Percentiles rank a stretch among this genome's conserved stretches.
Conservation (phyloP, 2,113 vertebrate genomes). For the Bubo blakistoni region DNA sequence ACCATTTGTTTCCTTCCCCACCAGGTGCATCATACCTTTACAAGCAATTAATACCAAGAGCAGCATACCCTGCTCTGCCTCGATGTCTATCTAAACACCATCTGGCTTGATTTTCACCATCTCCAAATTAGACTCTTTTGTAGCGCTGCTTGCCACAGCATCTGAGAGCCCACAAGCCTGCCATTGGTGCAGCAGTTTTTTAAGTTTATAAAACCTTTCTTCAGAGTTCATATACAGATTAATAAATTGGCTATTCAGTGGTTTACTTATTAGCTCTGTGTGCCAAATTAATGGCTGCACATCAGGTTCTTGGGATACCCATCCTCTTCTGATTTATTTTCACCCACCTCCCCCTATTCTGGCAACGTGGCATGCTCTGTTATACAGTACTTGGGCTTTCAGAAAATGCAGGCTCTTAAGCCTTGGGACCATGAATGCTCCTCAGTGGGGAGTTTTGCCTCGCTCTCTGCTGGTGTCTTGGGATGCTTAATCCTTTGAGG, state of each 20-base stretch:
- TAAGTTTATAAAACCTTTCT: not conserved
- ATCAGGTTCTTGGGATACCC: not conserved
- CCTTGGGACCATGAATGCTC: not conserved
- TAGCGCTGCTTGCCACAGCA: not conserved
- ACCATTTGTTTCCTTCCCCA: fast-evolving
- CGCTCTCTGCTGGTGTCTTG: not conserved
- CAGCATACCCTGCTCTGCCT: not conserved
- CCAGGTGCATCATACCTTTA: not conserved
- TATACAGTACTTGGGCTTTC: not conserved
- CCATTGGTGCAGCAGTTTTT: not conserved
- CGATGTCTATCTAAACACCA: not conserved
- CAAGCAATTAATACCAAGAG: not conserved
- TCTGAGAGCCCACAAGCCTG: not conserved
- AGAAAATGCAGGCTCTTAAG: not conserved
- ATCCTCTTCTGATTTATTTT: not conserved
- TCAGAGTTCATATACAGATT: not conserved
- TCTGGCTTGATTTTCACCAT: not conserved
- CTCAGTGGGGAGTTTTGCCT: not conserved
- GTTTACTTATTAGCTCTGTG: not conserved
- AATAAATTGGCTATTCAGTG: not conserved
- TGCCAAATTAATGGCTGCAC: not conserved
- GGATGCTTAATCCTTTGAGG: not conserved
- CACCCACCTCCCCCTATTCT: not conserved
- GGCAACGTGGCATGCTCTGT: not conserved
- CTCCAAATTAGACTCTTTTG: not conserved